Conservation (phyloP, 2,113 vertebrate species). For the Aspiorhynchus laticeps region DNA sequence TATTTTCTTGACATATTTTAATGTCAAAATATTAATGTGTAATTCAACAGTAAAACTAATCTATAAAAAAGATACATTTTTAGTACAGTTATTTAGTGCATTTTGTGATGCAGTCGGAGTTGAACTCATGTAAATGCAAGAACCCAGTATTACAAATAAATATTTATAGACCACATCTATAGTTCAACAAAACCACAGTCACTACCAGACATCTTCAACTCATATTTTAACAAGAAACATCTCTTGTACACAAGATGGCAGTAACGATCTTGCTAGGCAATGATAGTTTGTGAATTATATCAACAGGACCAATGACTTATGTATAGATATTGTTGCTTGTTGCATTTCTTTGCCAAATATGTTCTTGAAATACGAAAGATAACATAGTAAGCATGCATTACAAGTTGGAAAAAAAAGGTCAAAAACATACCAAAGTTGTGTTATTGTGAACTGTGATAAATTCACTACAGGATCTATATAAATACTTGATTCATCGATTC, state of each 20-base stretch:
- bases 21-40: not conserved
- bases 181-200: not conserved
- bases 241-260: conserved; percentile 26
- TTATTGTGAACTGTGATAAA: not conserved
- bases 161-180: not conserved
- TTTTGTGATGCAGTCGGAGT: not conserved
- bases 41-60: not conserved
- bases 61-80: not conserved
- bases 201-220: not conserved
- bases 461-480: not conserved
- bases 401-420: not conserved
- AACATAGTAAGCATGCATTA: not conserved
- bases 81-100: not conserved
- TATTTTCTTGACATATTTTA: conserved; percentile 1
- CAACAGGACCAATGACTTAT: not conserved
- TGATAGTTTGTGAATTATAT: conserved; percentile 4
- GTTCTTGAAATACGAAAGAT: not conserved
- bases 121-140: not conserved
- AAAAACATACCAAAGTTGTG: not conserved
- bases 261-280: not conserved
- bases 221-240: not conserved
- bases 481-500: not conserved
- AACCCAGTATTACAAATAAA: not conserved
- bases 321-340: not conserved
- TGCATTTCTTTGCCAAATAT: not conserved